These are phyloP conservation scores for Rhamphomyia laevipes DNA, from an alignment of 2,888 invertebrate genomes.

Conservation along the genomic window DNA sequence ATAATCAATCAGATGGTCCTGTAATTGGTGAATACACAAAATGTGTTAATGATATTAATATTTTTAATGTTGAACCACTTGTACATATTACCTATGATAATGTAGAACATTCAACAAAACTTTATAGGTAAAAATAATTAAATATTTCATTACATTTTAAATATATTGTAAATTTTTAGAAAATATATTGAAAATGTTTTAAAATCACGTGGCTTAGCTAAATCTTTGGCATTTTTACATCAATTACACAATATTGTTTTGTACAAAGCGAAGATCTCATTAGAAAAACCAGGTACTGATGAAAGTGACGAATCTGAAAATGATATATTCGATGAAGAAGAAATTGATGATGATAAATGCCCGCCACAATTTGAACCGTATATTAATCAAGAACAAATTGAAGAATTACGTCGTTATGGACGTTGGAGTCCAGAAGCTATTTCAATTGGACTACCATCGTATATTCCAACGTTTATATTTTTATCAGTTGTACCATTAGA, in stretches of 20 bases:
- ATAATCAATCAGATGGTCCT: conserved; percentile 26
- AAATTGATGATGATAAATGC: conserved; percentile 7
- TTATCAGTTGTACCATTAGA: conserved; percentile 76
- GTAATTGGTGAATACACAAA: conserved; percentile 14
- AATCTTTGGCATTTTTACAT: conserved; percentile 68
- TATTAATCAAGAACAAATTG: conserved; percentile 31
- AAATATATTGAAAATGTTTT: conserved; percentile 78
- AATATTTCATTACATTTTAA: background rate
- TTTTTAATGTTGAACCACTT: conserved; percentile 43
- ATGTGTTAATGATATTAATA: conserved; percentile 31
- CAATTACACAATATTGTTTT: conserved; percentile 56
- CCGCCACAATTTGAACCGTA: conserved; percentile 32
- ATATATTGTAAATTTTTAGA: conserved; percentile 33
- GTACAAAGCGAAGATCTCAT: conserved; percentile 56
- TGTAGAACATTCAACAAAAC: conserved; percentile 40
- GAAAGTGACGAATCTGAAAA: conserved; percentile 27
- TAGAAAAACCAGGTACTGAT: conserved; percentile 43
- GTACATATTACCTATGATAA: conserved; percentile 40
- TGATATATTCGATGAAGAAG: conserved; percentile 38
- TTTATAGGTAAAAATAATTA: conserved; percentile 36
- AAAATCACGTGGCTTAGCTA: conserved; percentile 74
- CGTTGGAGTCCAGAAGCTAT: conserved; percentile 65
- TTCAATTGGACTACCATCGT: conserved; percentile 72
- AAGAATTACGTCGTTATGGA: conserved; percentile 46
- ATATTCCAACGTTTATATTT: conserved; percentile 74